Evolutionary conservation across 2,797 vertebrate species (phyloP), one percentile per base, ranked within the genome.

Genomic region (Danio tinwini): DNA sequence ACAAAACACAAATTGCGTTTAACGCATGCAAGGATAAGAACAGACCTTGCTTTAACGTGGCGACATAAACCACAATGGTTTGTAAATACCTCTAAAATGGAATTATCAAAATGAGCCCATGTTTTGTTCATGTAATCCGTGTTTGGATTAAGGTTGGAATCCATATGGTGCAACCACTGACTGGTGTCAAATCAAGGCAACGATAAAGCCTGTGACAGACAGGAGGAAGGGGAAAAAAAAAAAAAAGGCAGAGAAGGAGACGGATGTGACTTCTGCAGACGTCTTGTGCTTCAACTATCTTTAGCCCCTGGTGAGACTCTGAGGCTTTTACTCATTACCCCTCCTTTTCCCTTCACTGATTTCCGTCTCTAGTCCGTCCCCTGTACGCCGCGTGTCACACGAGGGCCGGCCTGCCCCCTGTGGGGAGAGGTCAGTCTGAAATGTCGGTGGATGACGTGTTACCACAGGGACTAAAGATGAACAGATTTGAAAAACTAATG

Each of bases 391-490:
- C 29, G 29, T 29, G 74, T 74, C 58, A 83, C 69, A 86, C 71
- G 67, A 65, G 81, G 84, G 81, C 84, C 69, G 83, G 59, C 59
- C 76, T 76, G 81, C 81, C 87, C 80, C 73, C 59, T 70, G 86
- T 61, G 81, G 82, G 85, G 78, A 87, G 68, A 84, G 81, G 90
- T 90, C 88, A 85, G 82, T 86, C 86, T 83, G 76, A 93, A 92
- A 93, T 90, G 90, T 90, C 87, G 89, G 71, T 29, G 82, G 78
- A 82, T 83, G 86, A 88, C 67, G 71, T 63, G 84, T 47, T 82
- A 82, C 85, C 84, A 86, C 73, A 81, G 76, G 76, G 78, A 71
- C 81, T 81, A 58, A 29, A 67, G 50, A 84, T 64, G 87, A 83
- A 84, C 47, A 79, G 80, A 82, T 81, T 70, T 68, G 74, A 86